Conservation (phyloP, 2,113 vertebrate genomes). For the Fukomys damarensis region DNA sequence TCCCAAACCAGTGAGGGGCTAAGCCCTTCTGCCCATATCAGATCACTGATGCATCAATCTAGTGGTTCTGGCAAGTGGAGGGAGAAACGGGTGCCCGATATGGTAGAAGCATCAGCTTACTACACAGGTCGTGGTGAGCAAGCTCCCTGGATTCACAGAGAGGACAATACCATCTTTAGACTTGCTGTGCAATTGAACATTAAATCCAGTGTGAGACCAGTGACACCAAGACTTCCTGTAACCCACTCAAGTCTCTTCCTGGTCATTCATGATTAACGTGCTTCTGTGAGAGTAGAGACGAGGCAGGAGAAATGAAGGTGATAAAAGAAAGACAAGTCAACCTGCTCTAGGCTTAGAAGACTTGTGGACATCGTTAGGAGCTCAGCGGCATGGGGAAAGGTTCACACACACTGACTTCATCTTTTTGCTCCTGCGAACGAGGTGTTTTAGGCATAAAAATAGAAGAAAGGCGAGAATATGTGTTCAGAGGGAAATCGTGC, state of each 20-base stretch:
- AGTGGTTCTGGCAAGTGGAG: fast-evolving
- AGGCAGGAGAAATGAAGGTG: no score
- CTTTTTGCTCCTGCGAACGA: constrained; percentile 35
- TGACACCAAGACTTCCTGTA: neutral
- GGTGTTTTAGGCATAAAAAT: constrained; percentile 61
- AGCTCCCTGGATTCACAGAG: neutral
- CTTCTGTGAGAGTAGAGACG: neutral
- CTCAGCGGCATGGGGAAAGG: constrained; percentile 7
- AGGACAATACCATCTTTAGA: neutral
- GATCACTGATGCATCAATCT: neutral
- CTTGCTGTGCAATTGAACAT: neutral
- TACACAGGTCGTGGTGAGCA: neutral
- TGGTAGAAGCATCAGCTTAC: neutral
- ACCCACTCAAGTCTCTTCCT: neutral
- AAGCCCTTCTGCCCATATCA: neutral
- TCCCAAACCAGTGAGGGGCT: neutral
- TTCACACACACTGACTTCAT: constrained; percentile 49
- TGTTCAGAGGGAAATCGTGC: neutral
- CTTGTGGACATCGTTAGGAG: constrained; percentile 42
- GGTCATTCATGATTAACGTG: neutral
- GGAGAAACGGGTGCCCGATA: fast-evolving
- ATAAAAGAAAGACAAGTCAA: neutral
- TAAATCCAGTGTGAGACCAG: neutral
- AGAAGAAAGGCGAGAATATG: neutral
- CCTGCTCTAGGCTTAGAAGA: neutral